Percentiles rank a stretch among this genome's conserved stretches.
These are phyloP conservation scores for Tipula vernalis DNA, from an alignment of 2,888 invertebrate genomes.

Conservation along the genomic window DNA sequence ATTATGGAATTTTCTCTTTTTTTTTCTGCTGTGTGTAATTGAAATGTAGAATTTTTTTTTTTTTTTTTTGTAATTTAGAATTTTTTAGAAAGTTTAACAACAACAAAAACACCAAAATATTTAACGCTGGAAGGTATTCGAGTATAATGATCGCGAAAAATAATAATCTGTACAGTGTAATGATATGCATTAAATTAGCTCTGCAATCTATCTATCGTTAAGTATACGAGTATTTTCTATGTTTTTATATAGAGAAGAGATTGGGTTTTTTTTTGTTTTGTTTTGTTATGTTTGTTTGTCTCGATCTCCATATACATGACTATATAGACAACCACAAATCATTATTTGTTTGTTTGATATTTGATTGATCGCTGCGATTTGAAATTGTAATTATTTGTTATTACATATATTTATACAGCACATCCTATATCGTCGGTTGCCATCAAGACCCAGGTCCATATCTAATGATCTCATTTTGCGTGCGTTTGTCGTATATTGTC, in stretches of 20 bases:
- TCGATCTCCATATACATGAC: background rate
- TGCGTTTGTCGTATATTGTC: too few relatives aligned
- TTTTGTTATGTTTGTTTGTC: background rate
- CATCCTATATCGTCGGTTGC: background rate
- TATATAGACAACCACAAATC: background rate
- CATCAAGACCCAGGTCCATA: background rate
- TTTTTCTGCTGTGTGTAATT: background rate
- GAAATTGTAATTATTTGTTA: background rate
- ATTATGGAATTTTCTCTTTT: background rate
- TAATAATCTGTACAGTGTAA: background rate
- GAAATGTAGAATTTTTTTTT: background rate
- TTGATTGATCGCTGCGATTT: background rate
- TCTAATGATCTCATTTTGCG: background rate
- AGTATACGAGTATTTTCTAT: background rate
- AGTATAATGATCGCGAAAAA: background rate
- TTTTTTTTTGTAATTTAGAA: background rate
- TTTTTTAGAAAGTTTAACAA: background rate
- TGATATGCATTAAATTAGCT: background rate
- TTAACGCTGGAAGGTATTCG: background rate
- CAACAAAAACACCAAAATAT: background rate
- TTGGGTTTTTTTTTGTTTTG: background rate
- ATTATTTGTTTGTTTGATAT: conserved; percentile 7
- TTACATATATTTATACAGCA: background rate
- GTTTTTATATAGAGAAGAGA: background rate
- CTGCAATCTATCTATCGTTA: background rate